A percentile compares a stretch with the other conserved stretches of the same genome.
Evolutionary conservation across 2,797 vertebrate species (phyloP).

Genomic region (Liparis tanakae): DNA sequence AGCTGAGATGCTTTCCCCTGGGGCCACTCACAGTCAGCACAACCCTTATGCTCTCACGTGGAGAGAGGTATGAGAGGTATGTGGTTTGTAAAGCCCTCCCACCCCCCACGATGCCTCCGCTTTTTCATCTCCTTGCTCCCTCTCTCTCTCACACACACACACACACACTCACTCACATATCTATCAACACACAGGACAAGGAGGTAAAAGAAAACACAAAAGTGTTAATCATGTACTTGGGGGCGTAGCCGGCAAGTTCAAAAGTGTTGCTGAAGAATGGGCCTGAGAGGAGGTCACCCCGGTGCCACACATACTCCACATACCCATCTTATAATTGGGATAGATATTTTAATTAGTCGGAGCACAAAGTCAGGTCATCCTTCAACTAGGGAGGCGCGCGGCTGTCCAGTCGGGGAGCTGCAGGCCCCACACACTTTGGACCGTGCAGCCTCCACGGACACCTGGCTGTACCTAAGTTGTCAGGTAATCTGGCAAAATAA

Average conservation of each 20-base stretch:
- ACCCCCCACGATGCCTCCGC: slow-evolving; percentile 16
- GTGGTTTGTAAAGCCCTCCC: slow-evolving; percentile 54
- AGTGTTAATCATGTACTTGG: slow-evolving; percentile 58
- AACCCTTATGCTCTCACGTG: slow-evolving; percentile 65
- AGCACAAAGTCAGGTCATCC: slow-evolving; percentile 27
- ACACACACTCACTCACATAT: slow-evolving; percentile 35
- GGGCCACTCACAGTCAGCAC: slow-evolving; percentile 54
- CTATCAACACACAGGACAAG: slow-evolving; percentile 16
- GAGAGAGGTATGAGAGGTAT: slow-evolving; percentile 71
- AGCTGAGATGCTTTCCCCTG: slow-evolving; percentile 66
- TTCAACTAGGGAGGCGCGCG: slow-evolving; percentile 17
- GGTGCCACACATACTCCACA: slow-evolving; percentile 53
- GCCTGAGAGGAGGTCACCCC: slow-evolving; percentile 43
- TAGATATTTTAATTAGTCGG: slow-evolving; percentile 58
- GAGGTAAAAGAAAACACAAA: slow-evolving; percentile 35
- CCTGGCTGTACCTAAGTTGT: slow-evolving; percentile 21
- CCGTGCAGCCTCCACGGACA: slow-evolving; percentile 7
- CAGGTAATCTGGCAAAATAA: slow-evolving; percentile 8
- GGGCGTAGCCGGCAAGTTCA: slow-evolving; percentile 51
- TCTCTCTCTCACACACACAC: slow-evolving; percentile 29
- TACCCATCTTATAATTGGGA: slow-evolving; percentile 52
- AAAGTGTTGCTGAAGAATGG: slow-evolving; percentile 59
- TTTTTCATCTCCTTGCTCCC: slow-evolving; percentile 29
- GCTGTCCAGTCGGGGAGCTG: slow-evolving; percentile 11
- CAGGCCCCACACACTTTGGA: slow-evolving; percentile 1